Percentiles rank a stretch among this genome's conserved stretches.
These are phyloP conservation scores for Balaeniceps rex DNA, from an alignment of 2,113 vertebrate genomes.

Conservation along the genomic window DNA sequence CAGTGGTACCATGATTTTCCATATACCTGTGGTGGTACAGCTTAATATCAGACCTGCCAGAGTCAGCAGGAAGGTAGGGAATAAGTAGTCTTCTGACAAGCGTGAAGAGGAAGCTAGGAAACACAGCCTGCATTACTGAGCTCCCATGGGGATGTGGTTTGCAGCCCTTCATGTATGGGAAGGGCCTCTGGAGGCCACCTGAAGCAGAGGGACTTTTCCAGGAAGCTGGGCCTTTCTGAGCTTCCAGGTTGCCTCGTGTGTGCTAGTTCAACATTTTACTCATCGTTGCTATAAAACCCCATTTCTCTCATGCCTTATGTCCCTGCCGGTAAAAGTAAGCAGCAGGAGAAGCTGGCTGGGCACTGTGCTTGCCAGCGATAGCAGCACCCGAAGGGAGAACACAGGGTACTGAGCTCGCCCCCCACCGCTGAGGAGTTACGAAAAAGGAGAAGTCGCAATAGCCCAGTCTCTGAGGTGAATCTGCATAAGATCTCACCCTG, in stretches of 20 bases:
- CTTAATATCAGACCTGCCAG: not conserved
- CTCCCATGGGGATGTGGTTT: accelerated
- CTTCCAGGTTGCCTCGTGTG: not conserved
- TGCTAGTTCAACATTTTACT: not conserved
- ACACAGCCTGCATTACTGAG: not conserved
- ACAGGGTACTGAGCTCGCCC: accelerated
- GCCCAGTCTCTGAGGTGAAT: not conserved
- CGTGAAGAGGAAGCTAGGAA: not conserved
- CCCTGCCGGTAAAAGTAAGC: not conserved
- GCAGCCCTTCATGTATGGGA: accelerated
- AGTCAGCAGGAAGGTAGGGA: not conserved
- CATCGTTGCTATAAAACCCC: not conserved
- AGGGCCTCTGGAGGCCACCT: not conserved
- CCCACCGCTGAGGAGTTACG: not conserved
- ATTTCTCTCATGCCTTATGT: not conserved
- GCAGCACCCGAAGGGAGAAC: not conserved
- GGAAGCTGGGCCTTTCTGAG: not conserved
- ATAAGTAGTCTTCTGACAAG: not conserved
- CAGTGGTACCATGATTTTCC: not conserved
- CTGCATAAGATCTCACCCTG: not conserved
- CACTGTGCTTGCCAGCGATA: not conserved
- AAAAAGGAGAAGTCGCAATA: not conserved
- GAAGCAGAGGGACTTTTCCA: not conserved
- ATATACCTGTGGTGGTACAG: not conserved
- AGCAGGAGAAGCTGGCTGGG: not conserved